Percentiles rank a stretch among this genome's conserved stretches.
These are phyloP conservation scores for Lepisosteus osseus DNA, from an alignment of 2,113 vertebrate genomes.

Conservation along the genomic window DNA sequence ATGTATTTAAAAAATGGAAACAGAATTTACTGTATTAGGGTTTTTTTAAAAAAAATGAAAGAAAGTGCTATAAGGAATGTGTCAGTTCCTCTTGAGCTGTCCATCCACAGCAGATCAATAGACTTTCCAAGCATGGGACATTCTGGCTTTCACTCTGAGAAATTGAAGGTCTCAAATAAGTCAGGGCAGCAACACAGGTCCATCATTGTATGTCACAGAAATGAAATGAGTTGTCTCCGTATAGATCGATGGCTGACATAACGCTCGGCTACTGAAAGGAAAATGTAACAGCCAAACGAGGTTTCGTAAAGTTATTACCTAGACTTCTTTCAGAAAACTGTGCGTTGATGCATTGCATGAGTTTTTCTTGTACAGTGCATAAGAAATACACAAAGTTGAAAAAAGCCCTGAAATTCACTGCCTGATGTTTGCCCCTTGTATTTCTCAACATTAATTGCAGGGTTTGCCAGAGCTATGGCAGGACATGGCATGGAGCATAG, in stretches of 20 bases:
- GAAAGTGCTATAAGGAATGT: conserved; percentile 68
- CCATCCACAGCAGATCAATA: conserved; percentile 88
- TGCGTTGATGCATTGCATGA: conserved; percentile 67
- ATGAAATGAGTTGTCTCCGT: conserved; percentile 96
- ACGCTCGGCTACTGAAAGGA: conserved; percentile 59
- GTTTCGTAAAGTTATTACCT: conserved; percentile 73
- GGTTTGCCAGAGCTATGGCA: too few species aligned
- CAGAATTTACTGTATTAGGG: not conserved
- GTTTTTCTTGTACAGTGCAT: conserved; percentile 50
- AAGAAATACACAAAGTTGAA: conserved; percentile 40
- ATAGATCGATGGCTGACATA: conserved; percentile 90
- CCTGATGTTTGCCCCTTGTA: too few species aligned
- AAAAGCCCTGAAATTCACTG: too few species aligned
- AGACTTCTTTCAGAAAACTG: conserved; percentile 79
- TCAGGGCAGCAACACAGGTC: conserved; percentile 82
- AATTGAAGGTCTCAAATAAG: conserved; percentile 86
- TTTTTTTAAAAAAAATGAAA: conserved; percentile 39
- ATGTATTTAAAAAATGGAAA: not conserved
- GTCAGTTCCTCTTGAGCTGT: conserved; percentile 72
- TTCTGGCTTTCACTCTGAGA: conserved; percentile 73
- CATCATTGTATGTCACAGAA: conserved; percentile 87
- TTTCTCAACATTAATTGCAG: too few species aligned
- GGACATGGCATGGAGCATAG: too few species aligned
- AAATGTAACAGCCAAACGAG: conserved; percentile 60
- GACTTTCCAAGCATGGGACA: conserved; percentile 85